Conservation (phyloP, 1,140 invertebrate genomes). For the Streblospio benedicti region DNA sequence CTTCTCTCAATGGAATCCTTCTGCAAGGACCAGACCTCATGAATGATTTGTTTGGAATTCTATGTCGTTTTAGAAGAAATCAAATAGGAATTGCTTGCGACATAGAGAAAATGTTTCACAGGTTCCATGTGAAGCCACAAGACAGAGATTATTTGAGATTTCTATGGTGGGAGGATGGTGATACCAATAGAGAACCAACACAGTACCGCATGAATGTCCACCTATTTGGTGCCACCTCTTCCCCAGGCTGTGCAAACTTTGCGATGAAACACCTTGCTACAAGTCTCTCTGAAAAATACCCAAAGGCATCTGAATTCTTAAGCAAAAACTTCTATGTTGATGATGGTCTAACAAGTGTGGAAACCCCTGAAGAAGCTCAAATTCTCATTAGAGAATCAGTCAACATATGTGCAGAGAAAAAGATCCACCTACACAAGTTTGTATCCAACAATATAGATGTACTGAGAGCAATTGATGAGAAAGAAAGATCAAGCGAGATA, state of each 20-base stretch:
- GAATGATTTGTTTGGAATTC: slow-evolving; percentile 22
- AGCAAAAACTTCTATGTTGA: slow-evolving; percentile 11
- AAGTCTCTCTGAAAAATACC: background rate
- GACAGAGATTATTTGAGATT: background rate
- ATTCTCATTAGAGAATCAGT: background rate
- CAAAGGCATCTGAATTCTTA: background rate
- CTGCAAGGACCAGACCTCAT: slow-evolving; percentile 39
- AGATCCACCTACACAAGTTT: slow-evolving; percentile 23
- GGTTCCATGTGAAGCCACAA: no score
- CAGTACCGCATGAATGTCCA: slow-evolving; percentile 16
- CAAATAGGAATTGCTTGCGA: background rate
- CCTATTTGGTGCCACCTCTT: slow-evolving; percentile 13
- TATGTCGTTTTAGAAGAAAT: slow-evolving; percentile 12
- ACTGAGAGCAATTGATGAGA: slow-evolving; percentile 14
- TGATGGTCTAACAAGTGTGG: background rate
- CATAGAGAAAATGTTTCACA: slow-evolving; percentile 4
- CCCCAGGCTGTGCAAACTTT: slow-evolving; percentile 1
- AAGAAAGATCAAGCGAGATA: slow-evolving; percentile 6
- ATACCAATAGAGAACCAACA: background rate
- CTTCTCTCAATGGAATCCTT: slow-evolving; percentile 27
- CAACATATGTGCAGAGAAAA: background rate
- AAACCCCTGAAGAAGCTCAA: background rate
- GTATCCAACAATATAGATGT: slow-evolving; percentile 22
- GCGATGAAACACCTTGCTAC: background rate
- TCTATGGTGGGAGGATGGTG: background rate